These are phyloP conservation scores for Ctenochaetus hawaiiensis DNA, from an alignment of 2,797 vertebrate genomes.

Conservation along the genomic window DNA sequence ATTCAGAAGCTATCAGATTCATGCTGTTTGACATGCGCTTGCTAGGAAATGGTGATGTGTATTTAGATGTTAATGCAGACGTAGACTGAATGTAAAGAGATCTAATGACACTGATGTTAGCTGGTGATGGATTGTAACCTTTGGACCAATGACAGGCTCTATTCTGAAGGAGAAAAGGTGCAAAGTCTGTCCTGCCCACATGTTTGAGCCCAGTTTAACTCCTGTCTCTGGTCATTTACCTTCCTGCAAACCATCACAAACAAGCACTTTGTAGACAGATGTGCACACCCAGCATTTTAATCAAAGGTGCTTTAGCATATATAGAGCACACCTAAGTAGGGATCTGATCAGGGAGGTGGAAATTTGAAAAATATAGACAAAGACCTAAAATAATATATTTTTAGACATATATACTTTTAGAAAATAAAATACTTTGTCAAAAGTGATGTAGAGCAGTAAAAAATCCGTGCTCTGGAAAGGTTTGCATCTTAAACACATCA, in stretches of 20 bases:
- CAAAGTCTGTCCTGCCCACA: background rate
- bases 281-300: background rate
- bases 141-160: constrained; percentile 42
- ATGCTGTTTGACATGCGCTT: constrained; percentile 50
- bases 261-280: constrained; percentile 1
- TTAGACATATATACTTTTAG: too few relatives aligned
- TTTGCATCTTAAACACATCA: too few relatives aligned
- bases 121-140: constrained; percentile 65
- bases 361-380: background rate
- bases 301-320: constrained; percentile 6
- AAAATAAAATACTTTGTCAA: background rate
- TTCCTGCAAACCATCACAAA: background rate
- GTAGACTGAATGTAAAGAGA: constrained; percentile 48
- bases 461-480: background rate
- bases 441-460: background rate
- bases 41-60: constrained; percentile 29
- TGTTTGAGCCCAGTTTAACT: constrained; percentile 31
- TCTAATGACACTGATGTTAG: constrained; percentile 23
- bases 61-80: constrained; percentile 58
- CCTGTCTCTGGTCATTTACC: constrained; percentile 29
- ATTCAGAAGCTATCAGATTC: constrained; percentile 56
- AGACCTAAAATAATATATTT: too few relatives aligned
- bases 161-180: constrained; percentile 26
- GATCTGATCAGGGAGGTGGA: constrained; percentile 6
- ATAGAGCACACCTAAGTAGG: background rate